Percentiles rank a stretch among this genome's conserved stretches.
Evolutionary conservation across 2,113 vertebrate species (phyloP).

Genomic region (Phaethon lepturus): DNA sequence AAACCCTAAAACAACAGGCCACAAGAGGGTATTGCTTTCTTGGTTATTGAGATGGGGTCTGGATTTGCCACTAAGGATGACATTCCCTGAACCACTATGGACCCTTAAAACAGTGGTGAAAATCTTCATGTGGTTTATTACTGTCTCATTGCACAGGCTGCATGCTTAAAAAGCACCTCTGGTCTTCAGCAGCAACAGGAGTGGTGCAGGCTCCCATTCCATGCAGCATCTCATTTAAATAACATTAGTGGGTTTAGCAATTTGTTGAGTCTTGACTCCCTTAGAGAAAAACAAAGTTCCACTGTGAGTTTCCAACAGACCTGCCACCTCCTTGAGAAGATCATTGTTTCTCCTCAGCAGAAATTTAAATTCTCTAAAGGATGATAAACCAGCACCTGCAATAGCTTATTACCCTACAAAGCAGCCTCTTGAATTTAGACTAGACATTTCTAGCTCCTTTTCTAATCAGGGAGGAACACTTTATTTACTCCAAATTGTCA

Average conservation of each 20-base stretch:
- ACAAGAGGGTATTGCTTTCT: neutral
- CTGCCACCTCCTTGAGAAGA: neutral
- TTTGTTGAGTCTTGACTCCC: neutral
- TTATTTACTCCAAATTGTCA: conserved; percentile 15
- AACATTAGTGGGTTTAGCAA: neutral
- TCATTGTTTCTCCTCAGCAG: neutral
- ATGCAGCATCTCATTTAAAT: neutral
- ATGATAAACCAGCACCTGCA: fast-evolving
- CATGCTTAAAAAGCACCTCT: neutral
- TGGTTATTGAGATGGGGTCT: neutral
- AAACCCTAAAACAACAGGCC: neutral
- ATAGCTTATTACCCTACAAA: neutral
- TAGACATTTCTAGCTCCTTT: neutral
- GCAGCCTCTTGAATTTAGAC: neutral
- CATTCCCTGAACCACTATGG: neutral
- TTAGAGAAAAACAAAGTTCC: neutral
- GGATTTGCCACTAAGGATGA: neutral
- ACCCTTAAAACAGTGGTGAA: neutral
- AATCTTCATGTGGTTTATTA: neutral
- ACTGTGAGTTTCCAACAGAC: neutral
- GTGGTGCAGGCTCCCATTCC: neutral
- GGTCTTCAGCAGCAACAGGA: neutral
- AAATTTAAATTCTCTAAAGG: neutral
- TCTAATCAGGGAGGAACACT: neutral
- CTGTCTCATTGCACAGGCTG: neutral